Conservation (phyloP, 2,113 vertebrate genomes). For the Pelusios castaneus region DNA sequence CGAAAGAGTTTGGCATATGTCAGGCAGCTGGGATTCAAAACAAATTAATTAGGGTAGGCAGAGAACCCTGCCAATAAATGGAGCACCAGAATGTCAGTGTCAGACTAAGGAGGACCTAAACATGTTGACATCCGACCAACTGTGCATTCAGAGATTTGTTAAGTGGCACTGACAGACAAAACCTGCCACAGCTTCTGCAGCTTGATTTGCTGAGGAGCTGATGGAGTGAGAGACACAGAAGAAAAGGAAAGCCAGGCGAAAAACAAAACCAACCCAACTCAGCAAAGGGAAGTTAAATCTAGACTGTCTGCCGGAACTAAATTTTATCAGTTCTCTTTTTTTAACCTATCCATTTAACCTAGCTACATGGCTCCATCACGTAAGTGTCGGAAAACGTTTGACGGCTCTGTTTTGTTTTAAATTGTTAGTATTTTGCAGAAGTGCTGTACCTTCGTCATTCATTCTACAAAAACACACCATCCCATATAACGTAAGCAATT, state of each 20-base stretch:
- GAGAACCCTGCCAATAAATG: conserved; percentile 1
- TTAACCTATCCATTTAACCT: not conserved
- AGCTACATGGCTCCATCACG: not conserved
- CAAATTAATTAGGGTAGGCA: conserved; percentile 16
- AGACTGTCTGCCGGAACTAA: not conserved
- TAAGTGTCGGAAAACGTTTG: not conserved
- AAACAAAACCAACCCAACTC: not conserved
- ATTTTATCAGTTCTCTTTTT: not conserved
- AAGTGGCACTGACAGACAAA: not conserved
- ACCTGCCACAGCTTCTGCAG: not conserved
- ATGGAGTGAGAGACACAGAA: not conserved
- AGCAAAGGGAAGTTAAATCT: not conserved
- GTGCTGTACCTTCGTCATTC: not conserved
- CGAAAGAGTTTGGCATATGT: conserved; percentile 45
- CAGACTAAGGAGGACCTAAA: conserved; percentile 15
- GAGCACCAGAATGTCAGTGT: not conserved
- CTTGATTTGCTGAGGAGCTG: conserved; percentile 20
- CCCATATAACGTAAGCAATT: not conserved
- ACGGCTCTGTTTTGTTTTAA: not conserved
- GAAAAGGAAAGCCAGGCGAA: not conserved
- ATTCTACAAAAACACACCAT: not conserved
- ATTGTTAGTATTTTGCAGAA: not conserved
- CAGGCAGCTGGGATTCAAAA: conserved; percentile 54
- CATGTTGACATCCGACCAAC: not conserved
- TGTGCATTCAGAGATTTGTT: not conserved